These are phyloP conservation scores for Lutjanus erythropterus DNA, from an alignment of 2,113 vertebrate genomes.

Conservation along the genomic window DNA sequence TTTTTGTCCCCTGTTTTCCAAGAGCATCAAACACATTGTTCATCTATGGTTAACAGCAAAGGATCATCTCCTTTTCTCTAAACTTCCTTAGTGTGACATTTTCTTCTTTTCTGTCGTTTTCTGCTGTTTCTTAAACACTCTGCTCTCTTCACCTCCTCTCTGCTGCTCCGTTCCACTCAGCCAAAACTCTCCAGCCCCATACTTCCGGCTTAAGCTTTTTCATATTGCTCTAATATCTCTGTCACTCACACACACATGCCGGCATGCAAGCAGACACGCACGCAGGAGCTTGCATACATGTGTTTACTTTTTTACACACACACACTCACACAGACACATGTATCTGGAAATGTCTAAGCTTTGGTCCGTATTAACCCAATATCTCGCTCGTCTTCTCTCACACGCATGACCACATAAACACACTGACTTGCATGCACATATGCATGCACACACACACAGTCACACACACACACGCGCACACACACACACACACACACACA, in stretches of 20 bases:
- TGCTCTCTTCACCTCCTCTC: not conserved
- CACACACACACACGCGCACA: slow-evolving; percentile 61
- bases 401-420: slow-evolving; percentile 56
- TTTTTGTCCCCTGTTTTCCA: no score
- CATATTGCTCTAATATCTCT: slow-evolving; percentile 65
- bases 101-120: not conserved
- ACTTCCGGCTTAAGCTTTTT: slow-evolving; percentile 56
- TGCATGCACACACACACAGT: slow-evolving; percentile 32
- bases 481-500: slow-evolving; percentile 51
- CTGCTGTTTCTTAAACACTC: not conserved
- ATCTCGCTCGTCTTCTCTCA: slow-evolving; percentile 54
- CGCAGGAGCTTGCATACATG: slow-evolving; percentile 26
- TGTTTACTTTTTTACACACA: slow-evolving; percentile 35
- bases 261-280: slow-evolving; percentile 45
- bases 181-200: slow-evolving; percentile 34
- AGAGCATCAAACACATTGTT: no score
- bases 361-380: slow-evolving; percentile 61
- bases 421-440: slow-evolving; percentile 42
- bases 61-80: no score
- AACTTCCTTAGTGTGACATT: not conserved
- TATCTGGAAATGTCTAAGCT: slow-evolving; percentile 66
- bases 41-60: no score
- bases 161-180: slow-evolving; percentile 1
- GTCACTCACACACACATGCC: slow-evolving; percentile 44
- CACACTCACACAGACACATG: slow-evolving; percentile 40